Evolutionary conservation across 2,113 vertebrate genomes (phyloP), one percentile per base, ranked within the genome.

Genomic region (Rhagologus leucostigma): DNA sequence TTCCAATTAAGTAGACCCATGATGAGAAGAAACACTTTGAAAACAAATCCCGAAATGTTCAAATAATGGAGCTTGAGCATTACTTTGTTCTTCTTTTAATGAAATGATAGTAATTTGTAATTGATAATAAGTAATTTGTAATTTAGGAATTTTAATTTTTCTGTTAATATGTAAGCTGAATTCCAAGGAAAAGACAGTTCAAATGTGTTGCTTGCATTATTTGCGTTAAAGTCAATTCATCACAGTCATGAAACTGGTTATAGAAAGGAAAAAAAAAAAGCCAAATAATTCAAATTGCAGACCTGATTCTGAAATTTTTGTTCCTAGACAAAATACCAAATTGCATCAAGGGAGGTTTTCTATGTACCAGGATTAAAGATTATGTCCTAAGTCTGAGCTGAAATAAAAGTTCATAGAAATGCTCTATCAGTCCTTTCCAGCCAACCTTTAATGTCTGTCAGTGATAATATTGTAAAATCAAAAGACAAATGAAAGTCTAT

Each of bases 101-200:
- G 13, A 77, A 27, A 74, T 65, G 16, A 47, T 69, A 65, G 19
- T 80, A 39, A 77, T 80, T 80, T 86, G 15, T 60, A 87, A 70
- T 53, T 68, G 59, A 10, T 44, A 88, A 53, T 49, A 79, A 80
- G 53, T 84, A 74, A 82, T 78, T 49, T 88, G 19, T 77, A 87
- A 81, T 93, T 87, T 64, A 93, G 69, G 42, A 73, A 55, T 20
- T 90, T 79, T 69, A 52, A 73, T 95, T 88, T 90, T 96, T 90
- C 55, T 74, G 68, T 92, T 88, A 95, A 75, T 86, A 46, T 23
- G 8, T 90, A 75, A 95, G 17, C 64, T 74, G 44, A 68, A 46
- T 74, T 90, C 41, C 41, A 87, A 80, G 20, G 46, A 57, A 71
- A 70, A 85, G 23, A 42, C 15, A 44, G 17, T 39, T 94, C 33